Base-by-base conservation (phyloP, 2,888 invertebrate genomes). In the Scaptomyza flava region DNA sequence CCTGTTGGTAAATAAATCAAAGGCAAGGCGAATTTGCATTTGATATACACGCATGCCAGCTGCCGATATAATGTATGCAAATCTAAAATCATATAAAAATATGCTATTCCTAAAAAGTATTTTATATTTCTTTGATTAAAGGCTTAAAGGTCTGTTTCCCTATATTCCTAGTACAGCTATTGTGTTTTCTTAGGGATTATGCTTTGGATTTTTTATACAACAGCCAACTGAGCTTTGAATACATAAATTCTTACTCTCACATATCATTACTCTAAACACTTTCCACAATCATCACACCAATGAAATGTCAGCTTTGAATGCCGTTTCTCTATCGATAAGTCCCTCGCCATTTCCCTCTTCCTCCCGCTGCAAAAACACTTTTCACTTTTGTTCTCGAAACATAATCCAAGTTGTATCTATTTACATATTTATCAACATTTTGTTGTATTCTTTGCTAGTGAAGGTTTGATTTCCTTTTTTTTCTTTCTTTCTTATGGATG, bases 341-440 rank as follows among this genome's bases (percentile, higher is more conserved):
- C 17, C 17, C 17, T 17, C 17, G 31, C 20, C n/a, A 8, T 34
- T 17, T 6, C 8, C 2, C 2, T 1, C 48, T 2, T 17, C 17
- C 14, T 2, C 9, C 7, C 36, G 5, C 14, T 53, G 61, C 51
- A 63, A 66, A 66, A 81, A 68, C 62, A 61, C 68, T 80, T 81
- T 81, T 78, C 76, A 81, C 80, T 80, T 81, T 76, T 78, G 68
- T 81, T 82, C 80, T 82, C 79, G 71, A 79, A 77, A 70, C 79
- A 75, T 81, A 83, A 81, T 79, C 83, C 83, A 67, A 75, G 77
- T 75, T 83, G 83, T 81, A 79, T 81, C 80, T 79, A 83, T 83
- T 83, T 83, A 78, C 82, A 82, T 82, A 83, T 82, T 83, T 83
- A 81, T 82, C 81, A 71, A 65, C 79, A 75, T 79, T 77, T 68